Evolutionary conservation across 2,797 vertebrate species (phyloP).

Genomic region (Mus minutoides): DNA sequence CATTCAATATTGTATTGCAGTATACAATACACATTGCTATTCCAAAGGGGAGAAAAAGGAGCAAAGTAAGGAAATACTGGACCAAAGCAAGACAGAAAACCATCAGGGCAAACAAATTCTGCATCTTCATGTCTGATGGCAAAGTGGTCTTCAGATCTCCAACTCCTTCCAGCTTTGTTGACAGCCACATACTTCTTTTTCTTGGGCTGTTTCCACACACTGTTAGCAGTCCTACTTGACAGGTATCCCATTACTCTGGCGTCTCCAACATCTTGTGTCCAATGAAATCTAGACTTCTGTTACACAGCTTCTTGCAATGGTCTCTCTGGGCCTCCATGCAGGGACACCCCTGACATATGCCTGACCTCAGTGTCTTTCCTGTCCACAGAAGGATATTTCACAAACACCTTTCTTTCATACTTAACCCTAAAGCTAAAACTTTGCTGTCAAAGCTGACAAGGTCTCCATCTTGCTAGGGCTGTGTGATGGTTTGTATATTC

Average conservation of each 20-base stretch:
- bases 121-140: background rate
- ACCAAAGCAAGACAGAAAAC: background rate
- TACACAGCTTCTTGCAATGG: background rate
- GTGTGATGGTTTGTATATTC: no score
- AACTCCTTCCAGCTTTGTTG: background rate
- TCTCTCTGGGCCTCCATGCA: background rate
- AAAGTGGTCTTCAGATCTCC: background rate
- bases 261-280: background rate
- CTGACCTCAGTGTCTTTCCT: background rate
- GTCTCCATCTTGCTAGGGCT: background rate
- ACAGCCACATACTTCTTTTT: background rate
- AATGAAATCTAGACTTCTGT: background rate
- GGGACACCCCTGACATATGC: background rate
- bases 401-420: background rate
- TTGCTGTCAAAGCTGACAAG: background rate
- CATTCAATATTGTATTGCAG: background rate
- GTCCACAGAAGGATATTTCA: background rate
- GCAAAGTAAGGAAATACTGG: background rate
- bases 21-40: no score
- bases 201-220: background rate
- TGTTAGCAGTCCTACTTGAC: background rate
- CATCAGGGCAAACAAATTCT: background rate
- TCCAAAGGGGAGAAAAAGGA: background rate
- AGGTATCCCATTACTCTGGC: background rate
- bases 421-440: background rate